A percentile compares a stretch with the other conserved stretches of the same genome.
These are phyloP conservation scores for Gasterosteus nipponicus DNA, from an alignment of 2,113 vertebrate genomes.

Conservation along the genomic window DNA sequence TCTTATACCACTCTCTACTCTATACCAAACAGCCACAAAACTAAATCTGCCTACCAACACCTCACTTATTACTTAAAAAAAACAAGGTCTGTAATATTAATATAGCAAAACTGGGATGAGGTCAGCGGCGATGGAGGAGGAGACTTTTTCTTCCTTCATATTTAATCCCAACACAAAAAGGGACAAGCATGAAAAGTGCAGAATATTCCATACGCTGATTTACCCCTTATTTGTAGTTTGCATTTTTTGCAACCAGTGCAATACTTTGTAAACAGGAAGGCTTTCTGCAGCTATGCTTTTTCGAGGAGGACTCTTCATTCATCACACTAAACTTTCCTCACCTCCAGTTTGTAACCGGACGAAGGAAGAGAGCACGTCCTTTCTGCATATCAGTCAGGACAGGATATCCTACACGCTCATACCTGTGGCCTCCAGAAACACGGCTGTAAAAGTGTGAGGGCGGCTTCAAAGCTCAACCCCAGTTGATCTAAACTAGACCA, in stretches of 20 bases:
- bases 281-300: slow-evolving; percentile 31
- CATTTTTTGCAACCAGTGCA: background rate
- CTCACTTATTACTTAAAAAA: background rate
- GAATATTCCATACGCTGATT: background rate
- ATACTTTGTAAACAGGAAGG: too few relatives aligned
- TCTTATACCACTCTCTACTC: background rate
- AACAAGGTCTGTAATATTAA: background rate
- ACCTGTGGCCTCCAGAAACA: slow-evolving; percentile 45
- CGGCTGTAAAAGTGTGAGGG: slow-evolving; percentile 32
- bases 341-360: slow-evolving; percentile 40
- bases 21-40: background rate
- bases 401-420: slow-evolving; percentile 59
- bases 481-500: slow-evolving; percentile 36
- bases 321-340: slow-evolving; percentile 30
- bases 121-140: background rate
- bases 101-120: background rate
- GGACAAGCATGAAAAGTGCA: background rate
- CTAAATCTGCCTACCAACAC: background rate
- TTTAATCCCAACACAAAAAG: background rate
- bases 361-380: slow-evolving; percentile 42
- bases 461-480: slow-evolving; percentile 10
- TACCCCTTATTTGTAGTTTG: background rate
- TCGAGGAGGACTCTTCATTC: slow-evolving; percentile 19
- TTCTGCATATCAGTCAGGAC: slow-evolving; percentile 37
- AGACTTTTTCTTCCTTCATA: background rate